phyloP scores from a whole-genome alignment of 1,140 invertebrate species.

The Thaumetopoea pityocampa region DNA sequence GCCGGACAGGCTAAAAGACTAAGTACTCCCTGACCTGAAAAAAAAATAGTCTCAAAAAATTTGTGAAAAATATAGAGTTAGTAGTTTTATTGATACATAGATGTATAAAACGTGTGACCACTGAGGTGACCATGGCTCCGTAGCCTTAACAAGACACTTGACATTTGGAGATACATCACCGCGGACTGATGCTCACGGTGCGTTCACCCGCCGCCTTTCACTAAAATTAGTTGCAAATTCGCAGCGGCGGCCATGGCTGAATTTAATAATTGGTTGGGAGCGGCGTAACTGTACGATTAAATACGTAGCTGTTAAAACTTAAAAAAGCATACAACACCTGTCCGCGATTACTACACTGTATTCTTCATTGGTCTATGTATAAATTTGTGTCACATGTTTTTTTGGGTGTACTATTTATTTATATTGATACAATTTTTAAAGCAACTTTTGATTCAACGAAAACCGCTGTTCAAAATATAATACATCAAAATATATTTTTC shows the following conservation, averaged over 20 bases:
- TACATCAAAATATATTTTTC: too few species aligned
- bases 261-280: constrained; percentile 28
- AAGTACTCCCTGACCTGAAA: too few species aligned
- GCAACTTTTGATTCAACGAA: too few species aligned
- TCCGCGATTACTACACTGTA: too few species aligned
- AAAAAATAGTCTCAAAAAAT: too few species aligned
- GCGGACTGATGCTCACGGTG: constrained; percentile 4
- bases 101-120: neutral
- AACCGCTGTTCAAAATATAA: too few species aligned
- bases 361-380: too few species aligned
- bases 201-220: constrained; percentile 36
- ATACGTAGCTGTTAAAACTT: constrained; percentile 15
- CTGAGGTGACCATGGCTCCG: constrained; percentile 12
- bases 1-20: too few species aligned
- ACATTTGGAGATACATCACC: constrained; percentile 20
- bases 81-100: neutral
- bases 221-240: constrained; percentile 37
- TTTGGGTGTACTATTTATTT: too few species aligned
- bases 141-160: constrained; percentile 18
- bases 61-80: too few species aligned
- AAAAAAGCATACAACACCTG: constrained; percentile 5
- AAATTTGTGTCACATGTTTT: too few species aligned
- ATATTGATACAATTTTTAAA: too few species aligned
- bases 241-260: constrained; percentile 25
- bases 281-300: constrained; percentile 26